Conservation (phyloP, 2,797 vertebrate genomes). For the Apodemus agrarius region DNA sequence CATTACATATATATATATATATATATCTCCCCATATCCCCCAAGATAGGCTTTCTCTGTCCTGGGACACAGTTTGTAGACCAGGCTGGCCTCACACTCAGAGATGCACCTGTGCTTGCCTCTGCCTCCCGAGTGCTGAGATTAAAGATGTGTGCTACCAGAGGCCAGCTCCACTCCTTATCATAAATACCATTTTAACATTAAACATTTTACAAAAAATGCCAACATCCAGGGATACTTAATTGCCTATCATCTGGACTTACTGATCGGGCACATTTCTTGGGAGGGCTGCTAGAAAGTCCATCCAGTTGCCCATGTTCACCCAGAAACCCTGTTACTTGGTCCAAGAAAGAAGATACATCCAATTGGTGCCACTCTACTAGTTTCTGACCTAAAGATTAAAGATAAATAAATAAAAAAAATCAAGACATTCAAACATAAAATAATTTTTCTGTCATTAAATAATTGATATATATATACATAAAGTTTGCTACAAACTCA, state of each 20-base stretch:
- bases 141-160: background rate
- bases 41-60: background rate
- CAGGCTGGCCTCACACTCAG: background rate
- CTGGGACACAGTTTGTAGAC: background rate
- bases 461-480: background rate
- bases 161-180: background rate
- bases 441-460: conserved; percentile 48
- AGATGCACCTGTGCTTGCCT: background rate
- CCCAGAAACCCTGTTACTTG: conserved; percentile 97
- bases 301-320: conserved; percentile 97
- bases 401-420: conserved; percentile 14
- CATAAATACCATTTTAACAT: conserved; percentile 8
- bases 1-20: no score
- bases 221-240: background rate
- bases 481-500: conserved; percentile 40
- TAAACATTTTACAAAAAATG: conserved; percentile 50
- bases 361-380: conserved; percentile 98
- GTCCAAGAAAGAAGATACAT: conserved; percentile 97
- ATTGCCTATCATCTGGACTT: conserved; percentile 83
- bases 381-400: conserved; percentile 95
- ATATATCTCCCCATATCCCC: no score
- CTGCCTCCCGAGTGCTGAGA: background rate
- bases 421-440: conserved; percentile 50
- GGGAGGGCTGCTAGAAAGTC: conserved; percentile 94
- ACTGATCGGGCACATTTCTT: conserved; percentile 97